Conservation (phyloP, 2,113 vertebrate genomes). For the Lepisosteus oculatus region DNA sequence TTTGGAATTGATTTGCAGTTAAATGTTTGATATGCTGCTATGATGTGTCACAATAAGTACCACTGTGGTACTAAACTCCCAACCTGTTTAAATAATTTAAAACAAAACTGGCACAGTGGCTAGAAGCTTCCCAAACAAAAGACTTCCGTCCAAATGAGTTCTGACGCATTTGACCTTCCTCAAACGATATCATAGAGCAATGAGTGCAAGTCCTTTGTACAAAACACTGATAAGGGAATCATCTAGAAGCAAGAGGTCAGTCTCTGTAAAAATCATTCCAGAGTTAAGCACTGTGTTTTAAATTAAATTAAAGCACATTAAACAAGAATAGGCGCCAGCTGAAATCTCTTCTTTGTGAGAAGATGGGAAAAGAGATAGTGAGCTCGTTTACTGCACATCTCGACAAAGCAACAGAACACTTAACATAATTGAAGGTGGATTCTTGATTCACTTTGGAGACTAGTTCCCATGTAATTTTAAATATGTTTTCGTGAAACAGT, state of each 20-base stretch:
- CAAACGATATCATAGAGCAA: constrained; percentile 3
- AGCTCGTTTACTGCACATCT: too few species aligned
- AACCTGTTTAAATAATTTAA: constrained; percentile 12
- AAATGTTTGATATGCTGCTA: too few species aligned
- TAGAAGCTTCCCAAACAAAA: constrained; percentile 15
- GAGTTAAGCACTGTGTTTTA: background rate
- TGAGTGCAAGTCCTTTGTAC: background rate
- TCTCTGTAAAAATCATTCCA: constrained; percentile 1
- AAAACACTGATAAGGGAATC: background rate
- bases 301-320: too few species aligned
- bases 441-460: too few species aligned
- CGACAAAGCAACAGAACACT: too few species aligned
- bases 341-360: too few species aligned
- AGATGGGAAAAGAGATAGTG: too few species aligned
- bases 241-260: background rate
- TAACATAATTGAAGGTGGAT: too few species aligned
- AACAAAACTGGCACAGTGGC: background rate
- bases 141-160: background rate
- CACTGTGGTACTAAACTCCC: background rate
- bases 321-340: too few species aligned
- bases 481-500: too few species aligned
- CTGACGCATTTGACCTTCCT: constrained; percentile 16
- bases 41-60: background rate
- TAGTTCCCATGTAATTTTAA: too few species aligned
- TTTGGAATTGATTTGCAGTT: too few species aligned